phyloP scores from a whole-genome alignment of 2,888 invertebrate genomes.

The Aelia acuminata region DNA sequence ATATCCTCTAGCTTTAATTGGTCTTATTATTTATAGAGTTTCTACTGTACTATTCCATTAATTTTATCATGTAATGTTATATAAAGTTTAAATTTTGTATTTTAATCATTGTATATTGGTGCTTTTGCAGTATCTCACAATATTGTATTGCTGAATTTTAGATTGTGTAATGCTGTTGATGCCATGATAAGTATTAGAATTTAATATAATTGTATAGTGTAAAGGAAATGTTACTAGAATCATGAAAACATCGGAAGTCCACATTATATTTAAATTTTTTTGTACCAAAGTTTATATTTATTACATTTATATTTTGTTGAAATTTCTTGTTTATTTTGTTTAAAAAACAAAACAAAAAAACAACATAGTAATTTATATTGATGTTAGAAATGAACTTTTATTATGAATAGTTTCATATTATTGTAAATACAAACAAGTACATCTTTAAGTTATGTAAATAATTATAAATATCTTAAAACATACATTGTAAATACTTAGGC shows the following conservation, averaged over 20 bases:
- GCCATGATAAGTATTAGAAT: constrained; percentile 32
- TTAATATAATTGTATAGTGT: neutral
- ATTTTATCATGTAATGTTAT: neutral
- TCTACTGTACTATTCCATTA: neutral
- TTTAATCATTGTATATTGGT: constrained; percentile 11
- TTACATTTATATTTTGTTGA: constrained; percentile 45
- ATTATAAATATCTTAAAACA: constrained; percentile 44
- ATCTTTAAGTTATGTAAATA: constrained; percentile 44
- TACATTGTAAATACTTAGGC: constrained; percentile 47
- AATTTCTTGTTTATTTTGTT: constrained; percentile 46
- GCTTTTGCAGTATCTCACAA: constrained; percentile 38
- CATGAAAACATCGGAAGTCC: constrained; percentile 10
- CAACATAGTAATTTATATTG: constrained; percentile 40
- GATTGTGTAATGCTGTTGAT: neutral
- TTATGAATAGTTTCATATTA: constrained; percentile 27
- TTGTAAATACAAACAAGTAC: constrained; percentile 20
- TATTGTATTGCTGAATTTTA: constrained; percentile 20
- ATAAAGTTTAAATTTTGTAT: neutral
- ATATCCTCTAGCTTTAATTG: neutral
- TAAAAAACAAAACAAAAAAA: neutral
- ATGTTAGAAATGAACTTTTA: constrained; percentile 46
- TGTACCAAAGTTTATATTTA: constrained; percentile 51
- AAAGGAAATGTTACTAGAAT: neutral
- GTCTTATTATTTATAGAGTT: neutral
- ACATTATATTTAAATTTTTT: constrained; percentile 31